Evolutionary conservation across 1,140 invertebrate genomes (phyloP), one percentile per base, ranked within the genome.

Genomic region (Bombus soroeensis): DNA sequence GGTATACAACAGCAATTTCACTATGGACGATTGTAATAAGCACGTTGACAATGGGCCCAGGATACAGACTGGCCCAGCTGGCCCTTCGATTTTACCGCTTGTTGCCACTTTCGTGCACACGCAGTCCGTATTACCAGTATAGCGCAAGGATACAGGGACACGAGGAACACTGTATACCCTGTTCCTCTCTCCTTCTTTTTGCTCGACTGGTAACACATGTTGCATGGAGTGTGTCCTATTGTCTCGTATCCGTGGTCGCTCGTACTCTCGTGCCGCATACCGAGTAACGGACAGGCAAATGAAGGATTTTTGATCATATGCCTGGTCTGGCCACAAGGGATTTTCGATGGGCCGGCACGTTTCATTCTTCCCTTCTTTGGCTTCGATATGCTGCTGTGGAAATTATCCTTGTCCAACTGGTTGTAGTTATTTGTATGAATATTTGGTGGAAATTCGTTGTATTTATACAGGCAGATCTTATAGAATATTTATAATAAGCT

Each of bases 131-230:
- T 28, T 68, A 34, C 64, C 62, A 64, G 28, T 15, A 28, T 53
- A n/a, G 37, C 10, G 70, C 25, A 15, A 47, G 41, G 34, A 22
- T 32, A n/a, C 12, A 72, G 25, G 12, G 32, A 68, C 18, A 39
- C 37, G 12, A 57, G 57, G 2, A 34, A 73, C 22, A n/a, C 34
- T 28, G 59, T n/a, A 32, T 34, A 47, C 32, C 37, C 8, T 41
- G 34, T 13, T 25, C 13, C 39, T 68, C 28, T 77, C 25, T 32
- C 73, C 32, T 64, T 86, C 82, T 74, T 15, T 85, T 81, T 80
- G 43, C 76, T 37, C 72, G 62, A 57, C 68, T 62, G 78, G 83
- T 81, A 87, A 86, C 86, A 87, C 86, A 87, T 87, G 86, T 87
- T 87, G 86, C 86, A 34, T 28, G 71, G 83, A 80, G 76, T 85